phyloP scores from a whole-genome alignment of 2,797 vertebrate species.

The Diglossa cyanea region DNA sequence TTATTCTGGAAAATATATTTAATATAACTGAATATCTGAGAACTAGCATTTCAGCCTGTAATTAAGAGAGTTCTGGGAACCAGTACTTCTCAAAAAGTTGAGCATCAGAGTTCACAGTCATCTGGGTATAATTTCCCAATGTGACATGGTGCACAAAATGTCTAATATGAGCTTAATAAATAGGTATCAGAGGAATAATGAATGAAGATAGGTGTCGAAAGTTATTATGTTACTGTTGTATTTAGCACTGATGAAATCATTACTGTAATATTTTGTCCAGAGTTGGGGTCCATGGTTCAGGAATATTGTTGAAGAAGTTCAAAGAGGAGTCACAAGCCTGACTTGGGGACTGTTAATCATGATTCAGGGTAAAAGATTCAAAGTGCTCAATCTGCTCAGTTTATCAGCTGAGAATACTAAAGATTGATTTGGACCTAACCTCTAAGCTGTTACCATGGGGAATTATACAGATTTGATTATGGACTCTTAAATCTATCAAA shows the following conservation, averaged over 20 bases:
- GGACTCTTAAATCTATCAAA: constrained; percentile 17
- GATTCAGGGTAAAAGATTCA: constrained; percentile 30
- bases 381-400: constrained; percentile 14
- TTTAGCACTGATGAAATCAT: constrained; percentile 69
- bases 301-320: constrained; percentile 48
- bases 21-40: background rate
- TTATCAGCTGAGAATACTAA: constrained; percentile 27
- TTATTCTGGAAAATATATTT: background rate
- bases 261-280: constrained; percentile 53
- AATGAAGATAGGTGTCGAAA: constrained; percentile 64
- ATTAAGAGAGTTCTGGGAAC: background rate
- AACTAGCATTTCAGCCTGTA: background rate
- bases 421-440: constrained; percentile 41
- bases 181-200: constrained; percentile 63
- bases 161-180: constrained; percentile 52
- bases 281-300: constrained; percentile 49
- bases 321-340: constrained; percentile 35
- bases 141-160: constrained; percentile 31
- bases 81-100: background rate
- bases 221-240: constrained; percentile 57
- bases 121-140: constrained; percentile 26
- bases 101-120: constrained; percentile 13
- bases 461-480: constrained; percentile 4
- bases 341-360: constrained; percentile 38
- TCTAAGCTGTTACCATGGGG: background rate